Conservation (phyloP, 53 echinoderm and acorn worm genomes). For the Echinarachnius parma region DNA sequence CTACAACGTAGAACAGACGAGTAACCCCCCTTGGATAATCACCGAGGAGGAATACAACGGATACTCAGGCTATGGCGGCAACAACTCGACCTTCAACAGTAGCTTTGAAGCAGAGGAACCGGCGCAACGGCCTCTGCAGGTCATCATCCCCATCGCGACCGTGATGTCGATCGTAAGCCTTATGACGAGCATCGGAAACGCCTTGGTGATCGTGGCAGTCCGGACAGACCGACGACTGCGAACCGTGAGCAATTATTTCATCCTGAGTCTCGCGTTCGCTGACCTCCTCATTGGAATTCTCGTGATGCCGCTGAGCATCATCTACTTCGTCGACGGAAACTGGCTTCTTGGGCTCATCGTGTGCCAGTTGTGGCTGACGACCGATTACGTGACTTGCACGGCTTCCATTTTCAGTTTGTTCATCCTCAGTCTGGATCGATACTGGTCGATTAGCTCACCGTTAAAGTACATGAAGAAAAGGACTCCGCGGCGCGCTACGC, state of each 20-base stretch:
- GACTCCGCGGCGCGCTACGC: slow-evolving; percentile 72
- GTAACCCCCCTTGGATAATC: slow-evolving; percentile 7
- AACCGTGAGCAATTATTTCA: slow-evolving; percentile 95
- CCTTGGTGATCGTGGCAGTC: slow-evolving; percentile 85
- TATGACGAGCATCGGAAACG: slow-evolving; percentile 81
- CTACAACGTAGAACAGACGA: slow-evolving; percentile 13
- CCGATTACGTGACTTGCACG: slow-evolving; percentile 90
- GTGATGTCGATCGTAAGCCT: slow-evolving; percentile 74
- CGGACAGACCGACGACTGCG: slow-evolving; percentile 80
- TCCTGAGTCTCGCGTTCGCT: slow-evolving; percentile 87
- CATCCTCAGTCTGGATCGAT: slow-evolving; percentile 86
- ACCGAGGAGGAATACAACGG: slow-evolving; percentile 32
- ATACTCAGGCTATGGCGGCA: slow-evolving; percentile 6
- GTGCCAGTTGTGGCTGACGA: slow-evolving; percentile 83
- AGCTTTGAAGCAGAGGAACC: slow-evolving; percentile 1
- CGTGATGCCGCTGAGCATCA: slow-evolving; percentile 90
- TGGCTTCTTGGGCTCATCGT: slow-evolving; percentile 82
- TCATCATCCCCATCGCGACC: slow-evolving; percentile 78
- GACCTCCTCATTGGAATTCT: slow-evolving; percentile 83
- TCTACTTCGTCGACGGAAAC: slow-evolving; percentile 67
- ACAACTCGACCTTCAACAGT: slow-evolving; percentile 20
- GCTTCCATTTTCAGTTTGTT: slow-evolving; percentile 95
- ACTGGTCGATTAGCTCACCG: slow-evolving; percentile 94
- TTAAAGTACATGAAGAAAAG: slow-evolving; percentile 88
- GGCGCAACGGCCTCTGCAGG: slow-evolving; percentile 16